Conservation (phyloP, 2,888 invertebrate genomes). For the Reticulitermes lucifugus region DNA sequence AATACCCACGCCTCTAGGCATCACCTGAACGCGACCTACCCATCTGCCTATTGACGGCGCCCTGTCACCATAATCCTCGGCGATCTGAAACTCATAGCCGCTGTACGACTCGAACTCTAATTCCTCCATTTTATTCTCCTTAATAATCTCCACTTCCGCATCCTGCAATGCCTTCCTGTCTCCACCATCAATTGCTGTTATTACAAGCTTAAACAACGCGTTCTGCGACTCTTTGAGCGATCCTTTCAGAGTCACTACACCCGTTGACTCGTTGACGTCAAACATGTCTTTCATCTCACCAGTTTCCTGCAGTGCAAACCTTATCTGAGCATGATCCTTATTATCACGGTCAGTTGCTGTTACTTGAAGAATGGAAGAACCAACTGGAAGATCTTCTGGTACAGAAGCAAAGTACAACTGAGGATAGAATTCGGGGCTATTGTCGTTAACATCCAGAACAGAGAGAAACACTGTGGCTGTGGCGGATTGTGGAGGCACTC, state of each 20-base stretch:
- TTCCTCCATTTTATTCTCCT: conserved; percentile 76
- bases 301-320: conserved; percentile 78
- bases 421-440: conserved; percentile 92
- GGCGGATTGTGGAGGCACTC: conserved; percentile 89
- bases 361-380: conserved; percentile 78
- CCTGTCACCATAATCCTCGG: conserved; percentile 81
- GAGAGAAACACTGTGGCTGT: conserved; percentile 86
- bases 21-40: conserved; percentile 81
- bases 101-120: conserved; percentile 81
- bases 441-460: conserved; percentile 92
- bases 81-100: conserved; percentile 84
- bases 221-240: conserved; percentile 74
- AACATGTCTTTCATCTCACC: conserved; percentile 82
- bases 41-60: conserved; percentile 73
- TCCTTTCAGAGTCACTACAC: conserved; percentile 77
- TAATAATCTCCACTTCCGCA: conserved; percentile 84
- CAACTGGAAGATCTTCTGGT: conserved; percentile 74
- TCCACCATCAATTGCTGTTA: conserved; percentile 86
- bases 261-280: conserved; percentile 81
- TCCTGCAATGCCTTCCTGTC: conserved; percentile 78
- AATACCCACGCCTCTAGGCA: conserved; percentile 56
- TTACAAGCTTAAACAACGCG: conserved; percentile 76
- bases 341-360: conserved; percentile 88
- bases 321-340: conserved; percentile 86
- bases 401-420: conserved; percentile 84